These are phyloP conservation scores for Hemichromis elongatus DNA, from an alignment of 2,113 vertebrate species.

Conservation along the genomic window DNA sequence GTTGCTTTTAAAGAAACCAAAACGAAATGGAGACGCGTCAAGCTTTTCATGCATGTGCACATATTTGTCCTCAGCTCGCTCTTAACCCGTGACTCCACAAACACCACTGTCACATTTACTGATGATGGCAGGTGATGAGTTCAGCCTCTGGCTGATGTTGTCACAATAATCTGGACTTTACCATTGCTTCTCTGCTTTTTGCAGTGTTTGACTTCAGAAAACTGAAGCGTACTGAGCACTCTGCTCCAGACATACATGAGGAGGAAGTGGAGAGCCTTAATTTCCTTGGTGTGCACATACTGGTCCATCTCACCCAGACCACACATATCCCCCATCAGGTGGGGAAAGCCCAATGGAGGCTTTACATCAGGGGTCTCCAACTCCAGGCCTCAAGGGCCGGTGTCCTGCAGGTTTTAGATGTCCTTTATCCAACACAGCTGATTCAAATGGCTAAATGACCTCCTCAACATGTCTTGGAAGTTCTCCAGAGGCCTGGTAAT, in stretches of 20 bases:
- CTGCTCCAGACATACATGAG: background rate
- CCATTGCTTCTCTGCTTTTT: no score
- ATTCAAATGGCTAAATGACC: no score
- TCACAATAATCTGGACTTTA: background rate
- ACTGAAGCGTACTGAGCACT: background rate
- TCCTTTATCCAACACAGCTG: no score
- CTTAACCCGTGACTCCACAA: background rate
- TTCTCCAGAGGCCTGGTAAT: no score
- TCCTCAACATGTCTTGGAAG: no score
- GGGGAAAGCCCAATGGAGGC: background rate
- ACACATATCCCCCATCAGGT: background rate
- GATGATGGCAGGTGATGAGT: background rate
- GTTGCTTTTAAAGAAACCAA: background rate
- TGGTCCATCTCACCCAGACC: background rate
- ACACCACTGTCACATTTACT: no score
- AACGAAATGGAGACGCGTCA: rapidly evolving
- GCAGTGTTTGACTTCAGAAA: no score
- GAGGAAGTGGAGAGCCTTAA: background rate
- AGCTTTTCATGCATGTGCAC: background rate
- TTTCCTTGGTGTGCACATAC: background rate
- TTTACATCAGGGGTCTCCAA: no score
- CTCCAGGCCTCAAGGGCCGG: no score
- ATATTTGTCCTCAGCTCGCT: background rate
- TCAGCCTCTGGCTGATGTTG: background rate
- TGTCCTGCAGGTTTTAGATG: no score